A percentile compares a stretch with the other conserved stretches of the same genome.
phyloP scores from a whole-genome alignment of 2,888 invertebrate genomes.

The Leistus spinibarbis region DNA sequence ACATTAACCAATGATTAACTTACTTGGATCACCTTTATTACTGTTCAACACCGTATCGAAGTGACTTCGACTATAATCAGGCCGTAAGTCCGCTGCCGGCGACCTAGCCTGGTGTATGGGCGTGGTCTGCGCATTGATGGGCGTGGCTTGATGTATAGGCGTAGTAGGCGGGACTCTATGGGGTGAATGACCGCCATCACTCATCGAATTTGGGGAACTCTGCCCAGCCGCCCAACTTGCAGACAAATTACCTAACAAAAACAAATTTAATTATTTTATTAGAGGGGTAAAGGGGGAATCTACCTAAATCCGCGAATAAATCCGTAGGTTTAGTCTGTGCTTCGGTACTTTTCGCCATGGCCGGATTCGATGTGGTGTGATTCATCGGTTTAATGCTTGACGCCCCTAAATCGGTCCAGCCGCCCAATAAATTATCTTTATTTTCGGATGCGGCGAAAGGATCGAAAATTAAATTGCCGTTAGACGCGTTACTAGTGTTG shows the following conservation, averaged over 20 bases:
- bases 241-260: constrained; percentile 51
- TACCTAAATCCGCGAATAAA: constrained; percentile 76
- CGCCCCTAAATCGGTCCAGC: constrained; percentile 45
- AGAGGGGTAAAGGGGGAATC: background rate
- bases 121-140: constrained; percentile 48
- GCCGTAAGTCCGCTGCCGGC: constrained; percentile 51
- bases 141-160: constrained; percentile 36
- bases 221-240: constrained; percentile 56
- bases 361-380: constrained; percentile 47
- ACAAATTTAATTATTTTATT: no score
- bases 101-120: constrained; percentile 58
- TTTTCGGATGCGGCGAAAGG: constrained; percentile 64
- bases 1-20: no score
- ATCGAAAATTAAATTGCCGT: constrained; percentile 58
- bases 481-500: constrained; percentile 14
- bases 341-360: constrained; percentile 58
- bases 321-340: constrained; percentile 63
- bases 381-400: constrained; percentile 25
- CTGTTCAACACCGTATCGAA: constrained; percentile 64
- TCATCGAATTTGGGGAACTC: constrained; percentile 53
- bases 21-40: constrained; percentile 19
- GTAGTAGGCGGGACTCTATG: constrained; percentile 50
- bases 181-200: constrained; percentile 45
- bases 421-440: constrained; percentile 50
- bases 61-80: constrained; percentile 72